phyloP scores from a whole-genome alignment of 1,140 invertebrate genomes.

The Alviniconcha marisindica region DNA sequence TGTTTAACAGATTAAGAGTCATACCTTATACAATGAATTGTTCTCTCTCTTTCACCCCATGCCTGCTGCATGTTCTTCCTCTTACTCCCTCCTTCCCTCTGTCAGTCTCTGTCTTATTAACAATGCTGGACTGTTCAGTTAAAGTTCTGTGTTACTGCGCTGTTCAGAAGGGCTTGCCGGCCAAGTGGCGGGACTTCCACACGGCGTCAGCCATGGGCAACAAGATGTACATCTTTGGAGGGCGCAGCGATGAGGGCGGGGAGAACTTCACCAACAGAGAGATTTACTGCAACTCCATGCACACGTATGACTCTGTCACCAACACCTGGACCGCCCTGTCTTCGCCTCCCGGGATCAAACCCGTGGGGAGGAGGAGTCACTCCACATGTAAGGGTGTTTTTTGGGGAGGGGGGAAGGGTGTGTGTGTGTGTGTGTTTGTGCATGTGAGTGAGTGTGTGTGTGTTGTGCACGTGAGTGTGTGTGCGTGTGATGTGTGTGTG shows the following conservation, averaged over 20 bases:
- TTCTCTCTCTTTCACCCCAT: too few relatives aligned
- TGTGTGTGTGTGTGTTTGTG: neutral
- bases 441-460: neutral
- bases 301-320: constrained; percentile 85
- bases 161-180: too few relatives aligned
- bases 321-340: constrained; percentile 83
- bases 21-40: too few relatives aligned
- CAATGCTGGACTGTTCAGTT: too few relatives aligned
- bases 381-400: constrained; percentile 90
- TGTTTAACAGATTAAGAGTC: too few relatives aligned
- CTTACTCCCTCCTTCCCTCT: too few relatives aligned
- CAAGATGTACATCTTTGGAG: constrained; percentile 92
- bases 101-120: too few relatives aligned
- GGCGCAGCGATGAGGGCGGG: constrained; percentile 83
- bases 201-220: constrained; percentile 85
- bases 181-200: constrained; percentile 88
- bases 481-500: constrained; percentile 1
- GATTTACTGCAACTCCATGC: constrained; percentile 87
- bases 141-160: too few relatives aligned
- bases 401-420: too few relatives aligned
- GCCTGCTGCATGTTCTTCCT: too few relatives aligned
- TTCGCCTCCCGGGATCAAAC: constrained; percentile 79
- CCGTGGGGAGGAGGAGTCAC: constrained; percentile 89
- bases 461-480: neutral
- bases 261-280: constrained; percentile 82